Base-by-base conservation (phyloP, 2,113 vertebrate species). In the Halcyon senegalensis region DNA sequence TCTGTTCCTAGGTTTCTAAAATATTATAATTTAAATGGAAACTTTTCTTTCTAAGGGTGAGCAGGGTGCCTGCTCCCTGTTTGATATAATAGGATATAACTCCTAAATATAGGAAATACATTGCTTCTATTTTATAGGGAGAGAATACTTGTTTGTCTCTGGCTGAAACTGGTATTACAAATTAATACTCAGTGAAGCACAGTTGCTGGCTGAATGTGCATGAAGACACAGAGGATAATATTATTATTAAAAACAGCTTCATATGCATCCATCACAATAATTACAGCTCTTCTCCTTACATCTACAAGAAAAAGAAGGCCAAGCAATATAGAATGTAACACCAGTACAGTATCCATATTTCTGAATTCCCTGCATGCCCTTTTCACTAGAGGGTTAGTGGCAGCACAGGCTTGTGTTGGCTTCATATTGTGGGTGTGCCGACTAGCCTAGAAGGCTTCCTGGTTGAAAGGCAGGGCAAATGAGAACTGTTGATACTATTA, bases 351-450 rank as follows among this genome's bases (percentile, higher is more conserved):
- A 25, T 10, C 17, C 25, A 0, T 41, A 17, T 23, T 72, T 48
- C 64, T 80, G 59, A n/a, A 4, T 13, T 27, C 53, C 64, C 44
- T 41, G 59, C 0, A 11, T n/a, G 15, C 13, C 43, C 46, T 51
- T 56, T 14, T 46, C 59, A 41, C 51, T 50, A 27, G 33, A 39
- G 27, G 16, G 17, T 4, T 9, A 12, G 27, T 9, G 44, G 6
- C 55, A 85, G 5, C 2, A 12, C 3, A 13, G 27, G 1, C 25
- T 74, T 28, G 16, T 4, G 0, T 0, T 20, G 5, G 14, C 16
- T 19, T 72, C 63, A 37, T 10, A 13, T 4, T 24, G 5, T 15
- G 70, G 23, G 1, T 51, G 39, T 67, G 70, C 59, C 39, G 33
- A 27, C 46, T 33, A 69, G 27, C 35, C 58, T 16, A 41, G 53